Evolutionary conservation across 92 coral and sea anemone species (phyloP).

Genomic region (Blastomussa wellsi): DNA sequence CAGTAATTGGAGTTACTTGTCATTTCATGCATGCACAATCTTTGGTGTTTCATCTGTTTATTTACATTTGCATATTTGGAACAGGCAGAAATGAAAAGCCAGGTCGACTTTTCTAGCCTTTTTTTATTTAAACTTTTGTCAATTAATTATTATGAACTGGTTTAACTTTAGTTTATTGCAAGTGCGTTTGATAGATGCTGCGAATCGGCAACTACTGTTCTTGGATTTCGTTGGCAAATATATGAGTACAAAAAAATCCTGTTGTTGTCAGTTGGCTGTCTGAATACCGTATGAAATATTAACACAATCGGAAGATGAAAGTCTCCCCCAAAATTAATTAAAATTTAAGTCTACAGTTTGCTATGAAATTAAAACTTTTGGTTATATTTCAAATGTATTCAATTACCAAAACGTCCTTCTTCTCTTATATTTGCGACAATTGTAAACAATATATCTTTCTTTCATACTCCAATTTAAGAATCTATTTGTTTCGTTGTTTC

Average conservation of each 20-base stretch:
- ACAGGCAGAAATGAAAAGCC: not conserved
- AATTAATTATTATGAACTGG: not conserved
- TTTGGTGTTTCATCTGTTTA: not conserved
- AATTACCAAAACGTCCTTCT: not conserved
- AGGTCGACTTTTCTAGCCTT: not conserved
- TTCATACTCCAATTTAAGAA: not conserved
- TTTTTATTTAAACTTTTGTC: not conserved
- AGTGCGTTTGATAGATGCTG: not conserved
- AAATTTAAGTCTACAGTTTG: slow-evolving; percentile 6
- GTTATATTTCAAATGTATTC: slow-evolving; percentile 14
- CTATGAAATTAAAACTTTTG: slow-evolving; percentile 27
- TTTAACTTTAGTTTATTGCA: not conserved
- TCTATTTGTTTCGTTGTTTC: not conserved
- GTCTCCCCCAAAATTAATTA: not conserved
- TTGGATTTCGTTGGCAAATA: not conserved
- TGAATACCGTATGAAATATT: too few species aligned
- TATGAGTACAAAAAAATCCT: not conserved
- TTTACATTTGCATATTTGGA: not conserved
- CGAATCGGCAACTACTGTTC: not conserved
- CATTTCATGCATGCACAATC: not conserved
- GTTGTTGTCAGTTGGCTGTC: not conserved
- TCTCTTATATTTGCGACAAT: not conserved
- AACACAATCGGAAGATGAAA: not conserved
- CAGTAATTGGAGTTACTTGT: not conserved
- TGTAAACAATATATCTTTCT: slow-evolving; percentile 9